Base-by-base conservation (phyloP, 1,140 invertebrate species). In the Druon quercuslanigerum region DNA sequence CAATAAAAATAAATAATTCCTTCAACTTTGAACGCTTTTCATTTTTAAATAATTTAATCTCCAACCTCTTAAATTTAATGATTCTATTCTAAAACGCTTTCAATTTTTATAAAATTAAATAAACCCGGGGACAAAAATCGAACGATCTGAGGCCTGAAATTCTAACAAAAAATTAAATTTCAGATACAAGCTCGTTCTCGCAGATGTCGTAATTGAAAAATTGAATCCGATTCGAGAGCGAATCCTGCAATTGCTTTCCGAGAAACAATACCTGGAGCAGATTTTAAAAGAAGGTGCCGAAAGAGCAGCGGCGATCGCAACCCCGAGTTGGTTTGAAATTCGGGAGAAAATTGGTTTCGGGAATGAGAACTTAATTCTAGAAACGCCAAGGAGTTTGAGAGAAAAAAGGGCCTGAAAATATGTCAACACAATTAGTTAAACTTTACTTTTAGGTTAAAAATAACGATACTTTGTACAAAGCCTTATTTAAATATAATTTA, bases 141-240 rank as follows among this genome's bases (percentile, higher is more conserved):
- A 5, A 33, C 3, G 25, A 33, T 33, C 25, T 33, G 25, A 33
- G 25, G 5, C 5, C 25, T 33, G 25, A 33, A 33, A 46, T 9
- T 1, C 9, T 46, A 46, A 46, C 6, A 46, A 46, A 46, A 46
- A 46, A 46, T 46, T 7, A 87, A 87, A 77, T 83, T 77, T 66
- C 76, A 94, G 94, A 79, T 98, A 96, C 84, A 98, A 98, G 92
- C 81, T 93, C 3, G 82, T 93, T 2, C 92, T 98, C 14, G 95
- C 96, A 8, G 96, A 97, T 76, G 92, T 94, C 17, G 84, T 98
- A 5, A 93, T 95, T 46, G 93, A 95, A 82, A 93, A 94, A 88
- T 84, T 98, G 5, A 92, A 90, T 77, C 97, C 97, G 25, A 96
- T 98, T 83, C 92, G 94, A 80, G 85, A 92, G 57, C 88, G 93